A percentile compares a stretch with the other conserved stretches of the same genome.
phyloP scores from a whole-genome alignment of 2,888 invertebrate species.

The Dinocampus coccinellae region DNA sequence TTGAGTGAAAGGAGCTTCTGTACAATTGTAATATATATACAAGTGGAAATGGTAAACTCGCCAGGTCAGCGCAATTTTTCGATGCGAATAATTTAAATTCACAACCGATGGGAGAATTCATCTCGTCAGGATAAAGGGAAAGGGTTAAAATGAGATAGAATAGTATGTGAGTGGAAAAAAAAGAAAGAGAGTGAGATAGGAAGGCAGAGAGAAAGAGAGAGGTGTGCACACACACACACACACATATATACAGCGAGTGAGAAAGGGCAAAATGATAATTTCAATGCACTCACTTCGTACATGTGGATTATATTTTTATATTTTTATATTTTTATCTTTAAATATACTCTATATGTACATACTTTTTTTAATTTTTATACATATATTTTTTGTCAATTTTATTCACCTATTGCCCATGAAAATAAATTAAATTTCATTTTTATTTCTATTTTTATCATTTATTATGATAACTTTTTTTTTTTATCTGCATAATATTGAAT shows the following conservation, averaged over 20 bases:
- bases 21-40: neutral
- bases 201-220: neutral
- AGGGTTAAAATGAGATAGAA: neutral
- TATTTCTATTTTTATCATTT: neutral
- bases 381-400: neutral
- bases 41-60: constrained; percentile 13
- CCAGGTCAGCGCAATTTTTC: constrained; percentile 27
- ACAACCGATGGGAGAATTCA: constrained; percentile 28
- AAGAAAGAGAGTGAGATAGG: too few species aligned
- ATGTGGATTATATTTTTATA: constrained; percentile 4
- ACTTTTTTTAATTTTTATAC: neutral
- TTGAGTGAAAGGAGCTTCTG: neutral
- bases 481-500: neutral
- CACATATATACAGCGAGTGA: too few species aligned
- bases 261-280: neutral
- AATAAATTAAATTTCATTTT: neutral
- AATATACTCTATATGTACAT: neutral
- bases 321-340: too few species aligned
- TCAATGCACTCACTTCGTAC: neutral
- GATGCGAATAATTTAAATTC: constrained; percentile 33
- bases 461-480: neutral
- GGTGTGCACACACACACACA: too few species aligned
- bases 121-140: constrained; percentile 18
- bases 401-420: neutral
- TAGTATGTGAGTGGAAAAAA: neutral